Conservation (phyloP, 2,113 vertebrate genomes). For the Pteropus alecto region DNA sequence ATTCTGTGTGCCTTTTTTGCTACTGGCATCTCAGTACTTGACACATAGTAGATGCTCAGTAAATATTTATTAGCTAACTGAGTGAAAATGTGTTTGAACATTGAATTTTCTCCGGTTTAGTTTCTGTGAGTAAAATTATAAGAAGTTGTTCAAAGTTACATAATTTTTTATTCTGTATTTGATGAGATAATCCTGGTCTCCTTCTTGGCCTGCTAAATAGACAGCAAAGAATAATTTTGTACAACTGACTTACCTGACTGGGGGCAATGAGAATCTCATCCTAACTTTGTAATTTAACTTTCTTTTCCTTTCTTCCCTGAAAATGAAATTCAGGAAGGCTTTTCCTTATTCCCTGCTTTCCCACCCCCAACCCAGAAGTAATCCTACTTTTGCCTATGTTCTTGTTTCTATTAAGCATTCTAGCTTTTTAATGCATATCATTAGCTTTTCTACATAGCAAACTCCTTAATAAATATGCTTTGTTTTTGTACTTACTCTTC, state of each 20-base stretch:
- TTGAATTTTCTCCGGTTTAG: background rate
- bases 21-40: background rate
- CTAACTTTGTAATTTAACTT: background rate
- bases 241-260: background rate
- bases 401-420: background rate
- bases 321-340: background rate
- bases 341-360: background rate
- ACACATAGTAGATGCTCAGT: background rate
- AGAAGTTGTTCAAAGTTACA: background rate
- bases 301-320: background rate
- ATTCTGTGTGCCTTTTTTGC: background rate
- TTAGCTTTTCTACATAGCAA: background rate
- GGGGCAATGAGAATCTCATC: background rate
- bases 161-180: background rate
- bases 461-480: background rate
- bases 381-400: background rate
- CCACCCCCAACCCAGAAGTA: background rate
- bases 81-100: background rate
- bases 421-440: background rate
- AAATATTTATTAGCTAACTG: background rate
- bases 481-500: background rate
- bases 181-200: background rate
- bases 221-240: background rate
- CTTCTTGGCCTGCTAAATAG: background rate
- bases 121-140: background rate